Evolutionary conservation across 2,113 vertebrate genomes (phyloP), one percentile per base, ranked within the genome.

Genomic region (Epinephelus lanceolatus): DNA sequence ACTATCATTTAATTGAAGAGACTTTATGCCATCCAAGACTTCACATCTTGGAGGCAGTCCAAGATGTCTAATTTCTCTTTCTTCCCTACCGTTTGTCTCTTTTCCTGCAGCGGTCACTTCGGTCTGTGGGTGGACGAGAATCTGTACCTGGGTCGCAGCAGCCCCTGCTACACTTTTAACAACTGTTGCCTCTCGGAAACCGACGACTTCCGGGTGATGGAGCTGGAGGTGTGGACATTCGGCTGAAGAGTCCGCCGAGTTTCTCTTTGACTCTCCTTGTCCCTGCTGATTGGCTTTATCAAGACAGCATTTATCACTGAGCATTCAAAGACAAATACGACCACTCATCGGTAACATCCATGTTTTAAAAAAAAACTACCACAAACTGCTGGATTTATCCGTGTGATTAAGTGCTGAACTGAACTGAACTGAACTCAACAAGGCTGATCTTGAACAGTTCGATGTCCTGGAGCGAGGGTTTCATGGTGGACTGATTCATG

Each of bases 81-180:
- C 2, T 55, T 71, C 18, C 17, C 60, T 15, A 17, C 27, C 0
- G 3, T 25, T 6, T 47, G n/a, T 67, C 0, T 80, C 2, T 82
- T n/a, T 56, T 40, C 55, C 14, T 71, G 1, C 88, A 96, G 96
- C 12, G 96, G 96, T 60, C 96, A 96, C 85, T 96, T 96, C 71
- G 96, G 96, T 59, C 88, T 96, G 85, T 96, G 96, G 96, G 84
- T 96, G 90, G 96, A 96, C 69, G 95, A 95, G 89, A 94, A 93
- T 56, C 83, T 96, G 80, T 96, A 95, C 57, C 80, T 93, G 63
- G 96, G 96, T 60, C 90, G 92, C 84, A 96, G 95, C 93, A 95
- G 93, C 75, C 95, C 95, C 61, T 96, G 96, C 84, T 92, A 89
- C 83, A 96, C 96, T 6, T 96, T 96, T 79, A 96, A 95, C 75